Evolutionary conservation across 2,113 vertebrate species (phyloP), one percentile per base, ranked within the genome.

Genomic region (Poeciliopsis turrubarensis): DNA sequence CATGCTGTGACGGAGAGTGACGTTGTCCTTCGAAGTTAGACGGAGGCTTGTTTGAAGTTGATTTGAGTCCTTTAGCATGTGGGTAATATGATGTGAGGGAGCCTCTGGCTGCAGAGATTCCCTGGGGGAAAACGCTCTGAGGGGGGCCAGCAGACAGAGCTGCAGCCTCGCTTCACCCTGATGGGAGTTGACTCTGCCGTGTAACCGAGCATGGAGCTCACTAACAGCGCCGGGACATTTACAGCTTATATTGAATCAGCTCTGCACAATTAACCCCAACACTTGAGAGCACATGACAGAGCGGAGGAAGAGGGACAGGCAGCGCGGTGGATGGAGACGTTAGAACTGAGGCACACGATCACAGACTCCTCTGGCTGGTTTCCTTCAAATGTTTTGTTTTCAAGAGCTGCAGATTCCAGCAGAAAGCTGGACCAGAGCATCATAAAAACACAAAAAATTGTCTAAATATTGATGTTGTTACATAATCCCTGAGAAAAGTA

Each of bases 1-100:
- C 93, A 93, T n/a, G 44, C 67, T 60, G 79, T 76, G 76, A 77
- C 65, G 27, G 68, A 81, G 54, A 85, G 70, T 64, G 79, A 77
- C 79, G 72, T 70, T 70, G 71, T 51, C 75, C 39, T 87, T 66
- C 77, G 70, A 65, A 78, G 75, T 73, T 70, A 29, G 60, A 75
- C 12, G 9, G 51, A 66, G 74, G 54, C 74, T 76, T 76, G 87
- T 91, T 92, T 91, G 91, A 93, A 88, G 89, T 90, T 65, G 88
- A 86, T 72, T 81, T 84, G 72, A 87, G 86, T 79, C 79, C 81
- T 74, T 84, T 31, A 72, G 17, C 44, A 47, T 47, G 17, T 91
- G 71, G 37, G 83, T 91, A 89, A 94, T 92, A 70, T 27, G 57
- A 91, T 80, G 85, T 89, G 91, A 93, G 85, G 79, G 83, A 73